Evolutionary conservation across 2,797 vertebrate genomes (phyloP).

Genomic region (Cyprinella venusta): DNA sequence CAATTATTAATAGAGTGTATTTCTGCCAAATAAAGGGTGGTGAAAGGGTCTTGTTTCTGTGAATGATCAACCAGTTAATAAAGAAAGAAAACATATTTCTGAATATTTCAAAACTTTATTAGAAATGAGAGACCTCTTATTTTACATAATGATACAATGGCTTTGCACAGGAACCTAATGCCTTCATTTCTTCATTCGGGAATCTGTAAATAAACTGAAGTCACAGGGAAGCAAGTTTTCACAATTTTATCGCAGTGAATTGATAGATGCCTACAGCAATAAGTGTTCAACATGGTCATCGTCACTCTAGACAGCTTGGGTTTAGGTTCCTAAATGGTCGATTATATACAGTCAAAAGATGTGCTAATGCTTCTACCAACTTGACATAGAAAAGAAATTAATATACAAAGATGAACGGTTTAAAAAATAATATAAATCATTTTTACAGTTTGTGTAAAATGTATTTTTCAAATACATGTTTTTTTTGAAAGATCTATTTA

Average conservation of each 20-base stretch:
- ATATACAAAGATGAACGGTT: conserved; percentile 95
- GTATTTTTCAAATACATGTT: conserved; percentile 87
- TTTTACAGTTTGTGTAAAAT: conserved; percentile 94
- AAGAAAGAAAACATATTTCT: conserved; percentile 56
- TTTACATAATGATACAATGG: conserved; percentile 88
- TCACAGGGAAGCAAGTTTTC: conserved; percentile 79
- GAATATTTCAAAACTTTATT: conserved; percentile 97
- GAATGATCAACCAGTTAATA: background rate
- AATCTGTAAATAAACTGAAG: conserved; percentile 76
- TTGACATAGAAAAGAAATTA: conserved; percentile 82
- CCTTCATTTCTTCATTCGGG: conserved; percentile 83
- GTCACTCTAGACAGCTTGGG: conserved; percentile 74
- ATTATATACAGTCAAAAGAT: conserved; percentile 82
- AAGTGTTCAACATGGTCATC: conserved; percentile 75
- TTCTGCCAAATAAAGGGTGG: too few species aligned
- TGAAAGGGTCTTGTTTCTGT: background rate
- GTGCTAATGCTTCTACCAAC: conserved; percentile 82
- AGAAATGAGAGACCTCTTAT: conserved; percentile 86
- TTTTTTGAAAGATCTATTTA: conserved; percentile 88
- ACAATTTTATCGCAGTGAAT: conserved; percentile 72
- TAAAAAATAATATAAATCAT: conserved; percentile 95
- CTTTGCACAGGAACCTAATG: conserved; percentile 84
- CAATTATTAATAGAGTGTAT: background rate
- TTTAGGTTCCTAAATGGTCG: conserved; percentile 72
- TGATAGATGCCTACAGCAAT: conserved; percentile 70